Percentiles rank a stretch among this genome's conserved stretches.
Conservation (phyloP, 2,797 vertebrate species). For the Balearica regulorum region DNA sequence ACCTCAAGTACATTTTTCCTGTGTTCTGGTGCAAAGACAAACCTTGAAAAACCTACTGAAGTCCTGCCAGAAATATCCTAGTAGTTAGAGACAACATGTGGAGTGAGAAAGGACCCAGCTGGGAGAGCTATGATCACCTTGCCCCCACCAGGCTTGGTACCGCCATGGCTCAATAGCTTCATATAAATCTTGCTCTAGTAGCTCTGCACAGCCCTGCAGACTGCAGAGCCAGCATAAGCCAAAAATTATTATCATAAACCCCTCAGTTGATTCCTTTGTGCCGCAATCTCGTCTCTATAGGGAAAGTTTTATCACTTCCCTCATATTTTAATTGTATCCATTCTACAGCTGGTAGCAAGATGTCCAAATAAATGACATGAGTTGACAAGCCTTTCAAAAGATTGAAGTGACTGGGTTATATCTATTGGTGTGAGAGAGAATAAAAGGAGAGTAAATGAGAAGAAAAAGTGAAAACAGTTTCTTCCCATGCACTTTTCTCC, state of each 20-base stretch:
- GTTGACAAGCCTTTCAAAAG: background rate
- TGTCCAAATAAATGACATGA: background rate
- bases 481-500: background rate
- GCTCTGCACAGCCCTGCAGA: background rate
- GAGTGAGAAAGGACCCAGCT: background rate
- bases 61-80: background rate
- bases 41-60: background rate
- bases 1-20: background rate
- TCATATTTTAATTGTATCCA: conserved; percentile 19
- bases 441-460: background rate
- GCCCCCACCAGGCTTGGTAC: background rate
- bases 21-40: background rate
- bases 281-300: background rate
- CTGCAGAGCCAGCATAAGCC: background rate
- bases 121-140: background rate
- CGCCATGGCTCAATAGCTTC: background rate
- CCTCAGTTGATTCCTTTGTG: background rate
- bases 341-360: conserved; percentile 46
- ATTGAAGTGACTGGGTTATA: background rate
- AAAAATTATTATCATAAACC: conserved; percentile 12
- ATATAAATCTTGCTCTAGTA: background rate
- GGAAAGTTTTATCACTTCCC: conserved; percentile 27
- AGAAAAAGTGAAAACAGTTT: background rate
- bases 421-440: background rate
- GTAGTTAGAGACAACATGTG: accelerated